phyloP scores from a whole-genome alignment of 2,888 invertebrate genomes.

The Atethmia centrago region DNA sequence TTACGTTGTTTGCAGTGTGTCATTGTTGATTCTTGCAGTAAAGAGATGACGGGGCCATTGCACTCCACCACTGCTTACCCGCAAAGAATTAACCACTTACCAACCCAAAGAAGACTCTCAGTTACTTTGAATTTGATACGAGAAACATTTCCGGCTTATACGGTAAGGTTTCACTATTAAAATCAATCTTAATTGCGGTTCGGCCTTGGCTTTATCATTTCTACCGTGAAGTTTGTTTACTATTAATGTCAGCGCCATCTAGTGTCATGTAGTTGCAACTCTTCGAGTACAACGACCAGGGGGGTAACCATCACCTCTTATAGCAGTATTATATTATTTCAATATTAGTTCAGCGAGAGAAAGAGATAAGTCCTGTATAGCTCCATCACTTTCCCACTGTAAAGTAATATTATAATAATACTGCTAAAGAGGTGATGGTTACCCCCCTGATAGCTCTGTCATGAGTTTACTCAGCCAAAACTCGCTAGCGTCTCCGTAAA shows the following conservation, averaged over 20 bases:
- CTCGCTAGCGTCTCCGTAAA: no score
- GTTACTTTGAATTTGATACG: background rate
- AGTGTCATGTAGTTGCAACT: slow-evolving; percentile 14
- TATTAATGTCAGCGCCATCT: slow-evolving; percentile 39
- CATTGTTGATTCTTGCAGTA: background rate
- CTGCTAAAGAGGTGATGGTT: no score
- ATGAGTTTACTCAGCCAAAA: no score
- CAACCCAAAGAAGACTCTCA: background rate
- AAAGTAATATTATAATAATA: no score
- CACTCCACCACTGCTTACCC: background rate
- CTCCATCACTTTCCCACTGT: no score
- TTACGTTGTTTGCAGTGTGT: slow-evolving; percentile 5
- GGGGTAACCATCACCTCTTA: no score
- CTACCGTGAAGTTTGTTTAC: slow-evolving; percentile 27
- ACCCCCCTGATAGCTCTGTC: no score
- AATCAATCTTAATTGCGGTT: slow-evolving; percentile 18
- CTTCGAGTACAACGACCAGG: background rate
- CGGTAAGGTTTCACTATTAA: slow-evolving; percentile 34
- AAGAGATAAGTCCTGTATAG: no score
- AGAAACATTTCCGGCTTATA: background rate
- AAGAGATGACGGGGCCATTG: background rate
- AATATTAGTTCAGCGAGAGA: no score
- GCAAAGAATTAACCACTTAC: background rate
- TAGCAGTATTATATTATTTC: no score
- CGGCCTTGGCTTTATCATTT: slow-evolving; percentile 43